phyloP scores from a whole-genome alignment of 2,888 invertebrate genomes.

The Protophormia terraenovae region DNA sequence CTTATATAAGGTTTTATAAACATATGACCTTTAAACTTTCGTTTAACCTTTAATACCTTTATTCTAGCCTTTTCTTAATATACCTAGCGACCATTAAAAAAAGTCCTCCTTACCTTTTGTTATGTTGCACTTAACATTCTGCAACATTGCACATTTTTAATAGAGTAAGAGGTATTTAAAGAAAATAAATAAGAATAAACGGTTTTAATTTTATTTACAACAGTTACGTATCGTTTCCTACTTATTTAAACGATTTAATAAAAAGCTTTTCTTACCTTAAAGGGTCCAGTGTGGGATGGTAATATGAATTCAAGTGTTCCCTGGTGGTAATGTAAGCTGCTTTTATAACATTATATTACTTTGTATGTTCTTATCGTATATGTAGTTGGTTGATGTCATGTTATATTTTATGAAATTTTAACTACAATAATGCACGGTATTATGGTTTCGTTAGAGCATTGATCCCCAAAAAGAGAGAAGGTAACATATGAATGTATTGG shows the following conservation, averaged over 20 bases:
- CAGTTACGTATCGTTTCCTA: not conserved
- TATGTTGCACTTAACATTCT: not conserved
- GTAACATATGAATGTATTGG: too few species aligned
- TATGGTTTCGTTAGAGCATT: too few species aligned
- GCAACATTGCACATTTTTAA: slow-evolving; percentile 27
- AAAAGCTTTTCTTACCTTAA: not conserved
- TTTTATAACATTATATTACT: not conserved
- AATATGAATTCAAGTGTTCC: slow-evolving; percentile 1
- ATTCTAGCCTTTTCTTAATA: not conserved
- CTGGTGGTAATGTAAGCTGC: not conserved
- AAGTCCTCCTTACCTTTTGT: not conserved
- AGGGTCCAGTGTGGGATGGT: not conserved
- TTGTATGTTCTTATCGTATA: not conserved
- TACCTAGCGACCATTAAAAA: not conserved
- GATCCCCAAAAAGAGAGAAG: too few species aligned
- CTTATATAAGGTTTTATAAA: too few species aligned
- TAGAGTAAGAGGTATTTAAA: not conserved
- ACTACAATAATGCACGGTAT: too few species aligned
- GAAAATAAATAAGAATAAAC: slow-evolving; percentile 10
- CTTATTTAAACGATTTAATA: not conserved
- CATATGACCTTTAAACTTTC: not conserved
- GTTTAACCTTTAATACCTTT: not conserved
- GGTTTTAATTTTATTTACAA: slow-evolving; percentile 49
- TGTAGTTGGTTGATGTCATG: not conserved
- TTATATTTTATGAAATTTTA: not conserved